These are phyloP conservation scores for Hylomyscus alleni DNA, from an alignment of 2,797 vertebrate species.

Conservation along the genomic window DNA sequence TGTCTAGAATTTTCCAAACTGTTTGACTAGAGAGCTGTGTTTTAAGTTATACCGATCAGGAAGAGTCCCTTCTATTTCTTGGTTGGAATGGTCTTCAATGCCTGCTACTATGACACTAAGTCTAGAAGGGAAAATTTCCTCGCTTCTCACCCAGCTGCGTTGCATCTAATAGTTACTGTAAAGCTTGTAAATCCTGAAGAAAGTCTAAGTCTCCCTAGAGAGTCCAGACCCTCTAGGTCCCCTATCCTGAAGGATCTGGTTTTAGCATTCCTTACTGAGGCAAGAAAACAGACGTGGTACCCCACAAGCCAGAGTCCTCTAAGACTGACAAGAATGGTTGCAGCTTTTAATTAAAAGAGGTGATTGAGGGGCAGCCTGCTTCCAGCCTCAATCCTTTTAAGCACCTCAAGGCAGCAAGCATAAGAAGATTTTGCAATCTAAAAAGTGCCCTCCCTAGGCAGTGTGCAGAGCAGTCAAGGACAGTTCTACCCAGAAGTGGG, in stretches of 20 bases:
- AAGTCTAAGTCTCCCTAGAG: constrained; percentile 1
- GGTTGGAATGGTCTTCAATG: background rate
- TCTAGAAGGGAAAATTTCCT: background rate
- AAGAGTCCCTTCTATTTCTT: background rate
- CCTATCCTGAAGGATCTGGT: background rate
- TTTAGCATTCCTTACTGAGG: constrained; percentile 18
- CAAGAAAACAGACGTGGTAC: background rate
- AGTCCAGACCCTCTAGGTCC: background rate
- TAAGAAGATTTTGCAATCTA: background rate
- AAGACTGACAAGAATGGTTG: background rate
- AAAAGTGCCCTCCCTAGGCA: background rate
- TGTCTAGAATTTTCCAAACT: constrained; percentile 8
- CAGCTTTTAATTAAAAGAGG: constrained; percentile 42
- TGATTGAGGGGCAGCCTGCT: constrained; percentile 37
- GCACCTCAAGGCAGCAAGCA: background rate
- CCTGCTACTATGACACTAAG: background rate
- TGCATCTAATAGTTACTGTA: background rate
- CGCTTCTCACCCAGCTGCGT: background rate
- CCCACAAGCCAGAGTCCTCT: constrained; percentile 27
- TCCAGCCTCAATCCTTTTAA: constrained; percentile 39
- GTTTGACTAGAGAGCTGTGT: constrained; percentile 1
- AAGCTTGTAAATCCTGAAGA: constrained; percentile 33
- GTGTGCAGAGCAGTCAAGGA: background rate
- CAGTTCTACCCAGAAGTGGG: too few relatives aligned
- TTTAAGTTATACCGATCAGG: constrained; percentile 3